These are phyloP conservation scores for Platerodrilus igneus DNA, from an alignment of 2,888 invertebrate species.

Conservation along the genomic window DNA sequence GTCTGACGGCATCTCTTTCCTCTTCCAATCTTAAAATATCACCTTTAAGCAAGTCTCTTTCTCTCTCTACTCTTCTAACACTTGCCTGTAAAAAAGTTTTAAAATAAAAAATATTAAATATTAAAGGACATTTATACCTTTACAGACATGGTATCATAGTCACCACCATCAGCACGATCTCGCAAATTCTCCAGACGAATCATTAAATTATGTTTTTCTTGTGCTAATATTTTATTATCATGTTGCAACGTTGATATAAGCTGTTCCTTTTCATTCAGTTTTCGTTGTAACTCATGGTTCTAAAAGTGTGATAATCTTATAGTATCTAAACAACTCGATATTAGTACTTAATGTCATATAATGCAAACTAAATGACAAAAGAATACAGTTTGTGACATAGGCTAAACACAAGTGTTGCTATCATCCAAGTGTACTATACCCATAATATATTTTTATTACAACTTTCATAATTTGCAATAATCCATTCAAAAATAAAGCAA, in stretches of 20 bases:
- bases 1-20: constrained; percentile 56
- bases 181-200: constrained; percentile 41
- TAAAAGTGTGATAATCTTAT: constrained; percentile 14
- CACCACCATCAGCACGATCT: constrained; percentile 28
- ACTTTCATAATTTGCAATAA: too few species aligned
- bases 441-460: too few species aligned
- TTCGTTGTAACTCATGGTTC: constrained; percentile 18
- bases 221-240: constrained; percentile 45
- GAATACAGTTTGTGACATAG: too few species aligned
- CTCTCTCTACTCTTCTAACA: constrained; percentile 47
- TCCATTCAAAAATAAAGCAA: too few species aligned
- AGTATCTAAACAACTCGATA: not conserved
- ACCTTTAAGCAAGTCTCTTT: constrained; percentile 53
- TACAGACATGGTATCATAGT: constrained; percentile 32
- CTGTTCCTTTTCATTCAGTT: constrained; percentile 30
- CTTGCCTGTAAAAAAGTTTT: not conserved
- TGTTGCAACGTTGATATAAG: constrained; percentile 44
- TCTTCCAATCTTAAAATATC: constrained; percentile 56
- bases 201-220: constrained; percentile 48
- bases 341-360: not conserved
- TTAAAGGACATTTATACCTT: constrained; percentile 31
- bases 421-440: too few species aligned
- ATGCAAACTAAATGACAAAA: too few species aligned
- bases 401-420: too few species aligned
- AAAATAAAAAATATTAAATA: constrained; percentile 4